Conservation (phyloP, 2,888 invertebrate genomes). For the Coremacera marginata region DNA sequence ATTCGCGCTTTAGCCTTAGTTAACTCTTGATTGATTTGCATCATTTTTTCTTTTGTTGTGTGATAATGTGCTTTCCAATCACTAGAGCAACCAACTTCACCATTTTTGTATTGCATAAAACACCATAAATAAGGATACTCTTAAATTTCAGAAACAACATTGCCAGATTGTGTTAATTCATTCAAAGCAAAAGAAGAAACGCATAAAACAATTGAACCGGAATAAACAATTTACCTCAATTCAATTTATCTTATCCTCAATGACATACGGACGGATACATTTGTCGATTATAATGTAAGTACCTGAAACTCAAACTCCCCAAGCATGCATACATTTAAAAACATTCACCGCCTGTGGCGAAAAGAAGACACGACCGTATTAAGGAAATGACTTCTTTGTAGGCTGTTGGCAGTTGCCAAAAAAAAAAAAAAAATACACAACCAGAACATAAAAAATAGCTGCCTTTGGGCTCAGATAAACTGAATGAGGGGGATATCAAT, state of each 20-base stretch:
- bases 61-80: too few species aligned
- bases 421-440: not conserved
- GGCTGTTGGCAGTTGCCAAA: not conserved
- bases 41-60: too few species aligned
- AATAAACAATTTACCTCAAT: not conserved
- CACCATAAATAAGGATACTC: not conserved
- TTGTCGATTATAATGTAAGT: constrained; percentile 1
- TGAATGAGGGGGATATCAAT: not conserved
- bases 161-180: not conserved
- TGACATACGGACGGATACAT: not conserved
- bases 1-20: too few species aligned
- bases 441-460: not conserved
- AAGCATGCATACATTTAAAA: too few species aligned
- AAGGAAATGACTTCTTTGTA: too few species aligned
- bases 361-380: too few species aligned
- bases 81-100: too few species aligned
- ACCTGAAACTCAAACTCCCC: too few species aligned
- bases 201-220: not conserved
- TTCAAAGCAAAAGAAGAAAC: not conserved
- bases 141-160: too few species aligned
- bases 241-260: not conserved
- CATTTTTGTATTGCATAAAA: too few species aligned
- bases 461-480: not conserved
- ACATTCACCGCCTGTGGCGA: too few species aligned
- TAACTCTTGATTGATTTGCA: too few species aligned